phyloP scores from a whole-genome alignment of 2,113 vertebrate species.

The Climacteris rufus region DNA sequence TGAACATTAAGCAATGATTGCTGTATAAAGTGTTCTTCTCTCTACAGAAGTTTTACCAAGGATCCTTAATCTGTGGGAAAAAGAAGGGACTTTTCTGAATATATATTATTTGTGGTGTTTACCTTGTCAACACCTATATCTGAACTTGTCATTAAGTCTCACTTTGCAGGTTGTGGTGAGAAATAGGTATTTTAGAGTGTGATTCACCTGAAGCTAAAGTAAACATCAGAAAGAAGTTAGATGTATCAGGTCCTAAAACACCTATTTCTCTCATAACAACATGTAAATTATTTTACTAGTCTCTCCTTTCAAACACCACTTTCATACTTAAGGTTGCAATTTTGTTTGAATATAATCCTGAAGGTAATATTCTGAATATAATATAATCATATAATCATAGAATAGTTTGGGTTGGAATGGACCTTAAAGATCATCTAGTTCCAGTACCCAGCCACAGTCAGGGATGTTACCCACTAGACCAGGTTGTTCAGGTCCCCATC shows the following conservation, averaged over 20 bases:
- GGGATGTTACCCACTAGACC: background rate
- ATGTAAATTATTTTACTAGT: background rate
- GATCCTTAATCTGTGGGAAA: background rate
- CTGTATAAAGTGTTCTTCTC: background rate
- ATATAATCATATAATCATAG: background rate
- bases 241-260: background rate
- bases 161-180: background rate
- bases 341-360: background rate
- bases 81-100: background rate
- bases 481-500: background rate
- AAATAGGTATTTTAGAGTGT: background rate
- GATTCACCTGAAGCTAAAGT: background rate
- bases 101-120: background rate
- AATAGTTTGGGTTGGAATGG: background rate
- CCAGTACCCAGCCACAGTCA: rapidly evolving
- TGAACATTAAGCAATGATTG: background rate
- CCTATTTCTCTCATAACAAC: background rate
- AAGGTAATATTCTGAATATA: background rate
- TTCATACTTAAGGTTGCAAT: background rate
- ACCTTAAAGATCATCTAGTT: background rate
- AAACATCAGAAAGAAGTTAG: background rate
- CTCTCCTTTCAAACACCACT: background rate
- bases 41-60: background rate
- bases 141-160: background rate
- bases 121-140: background rate